Conservation (phyloP, 2,113 vertebrate species). For the Sarotherodon lohbergeri region DNA sequence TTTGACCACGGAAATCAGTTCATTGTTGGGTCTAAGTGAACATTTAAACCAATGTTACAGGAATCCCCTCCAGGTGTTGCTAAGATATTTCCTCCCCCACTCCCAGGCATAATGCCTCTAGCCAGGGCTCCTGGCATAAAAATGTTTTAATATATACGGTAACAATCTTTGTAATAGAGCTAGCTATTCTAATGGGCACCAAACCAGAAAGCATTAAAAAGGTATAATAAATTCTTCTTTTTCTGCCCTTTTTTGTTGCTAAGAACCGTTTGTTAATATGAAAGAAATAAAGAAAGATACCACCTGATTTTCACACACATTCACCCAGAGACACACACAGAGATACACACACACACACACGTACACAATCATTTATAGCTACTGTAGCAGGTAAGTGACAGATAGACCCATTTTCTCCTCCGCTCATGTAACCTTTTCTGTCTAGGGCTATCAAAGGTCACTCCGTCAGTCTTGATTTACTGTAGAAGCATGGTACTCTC, state of each 20-base stretch:
- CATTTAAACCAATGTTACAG: neutral
- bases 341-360: neutral
- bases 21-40: neutral
- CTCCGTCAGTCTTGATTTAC: conserved; percentile 61
- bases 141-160: neutral
- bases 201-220: neutral
- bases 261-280: neutral
- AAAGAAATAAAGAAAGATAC: neutral
- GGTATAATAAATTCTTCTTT: neutral
- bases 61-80: neutral
- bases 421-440: conserved; percentile 60
- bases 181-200: neutral
- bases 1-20: neutral
- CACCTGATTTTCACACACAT: neutral
- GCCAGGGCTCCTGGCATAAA: neutral
- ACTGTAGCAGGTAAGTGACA: conserved; percentile 48
- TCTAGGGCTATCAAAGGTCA: conserved; percentile 64
- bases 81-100: neutral
- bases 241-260: neutral
- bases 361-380: conserved; percentile 31
- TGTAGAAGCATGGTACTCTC: neutral
- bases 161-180: neutral
- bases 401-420: conserved; percentile 51
- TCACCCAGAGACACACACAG: neutral
- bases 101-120: neutral